Evolutionary conservation across 2,113 vertebrate genomes (phyloP), one percentile per base, ranked within the genome.

Genomic region (Chaetops frenatus): DNA sequence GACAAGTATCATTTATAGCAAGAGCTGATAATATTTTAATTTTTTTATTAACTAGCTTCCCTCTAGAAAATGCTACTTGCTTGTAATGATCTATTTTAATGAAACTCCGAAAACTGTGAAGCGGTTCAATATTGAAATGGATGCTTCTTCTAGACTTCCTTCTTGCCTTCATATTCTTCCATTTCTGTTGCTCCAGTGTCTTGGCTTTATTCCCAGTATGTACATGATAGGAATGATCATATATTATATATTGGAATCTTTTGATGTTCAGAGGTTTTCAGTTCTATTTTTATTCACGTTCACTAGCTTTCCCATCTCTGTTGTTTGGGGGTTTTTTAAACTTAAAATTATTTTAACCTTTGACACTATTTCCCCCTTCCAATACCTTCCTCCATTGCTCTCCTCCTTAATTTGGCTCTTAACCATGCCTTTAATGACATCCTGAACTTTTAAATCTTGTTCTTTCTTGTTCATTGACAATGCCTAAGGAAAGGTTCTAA

Each of bases 1-100:
- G 38, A 84, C 84, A 88, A 91, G 21, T 35, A 86, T 54, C 14
- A 7, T 81, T 92, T 92, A 88, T 70, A 94, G 50, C 36, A 88
- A 66, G 47, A 62, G 21, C 50, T 81, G 69, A 61, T 88, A 86
- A 77, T 76, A 50, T 67, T 64, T 65, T 45, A 78, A 45, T 51
- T 74, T 76, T 54, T 50, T 61, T 35, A 60, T 61, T 76, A 53
- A 70, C 33, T 48, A 72, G 5, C 48, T 90, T 85, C 29, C 35
- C 45, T 56, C 57, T 71, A 47, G 85, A 60, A 93, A 85, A 90
- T 35, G 23, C 54, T 65, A 3, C 45, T 94, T 61, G 15, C 31
- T 86, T 72, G 14, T 35, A 72, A 82, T 57, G 21, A 28, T 65
- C 61, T 84, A 7, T 88, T 86, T 80, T 50, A 73, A 31, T 69